Percentiles rank a stretch among this genome's conserved stretches.
Conservation (phyloP, 2,888 invertebrate genomes). For the Heteromurus nitidus region DNA sequence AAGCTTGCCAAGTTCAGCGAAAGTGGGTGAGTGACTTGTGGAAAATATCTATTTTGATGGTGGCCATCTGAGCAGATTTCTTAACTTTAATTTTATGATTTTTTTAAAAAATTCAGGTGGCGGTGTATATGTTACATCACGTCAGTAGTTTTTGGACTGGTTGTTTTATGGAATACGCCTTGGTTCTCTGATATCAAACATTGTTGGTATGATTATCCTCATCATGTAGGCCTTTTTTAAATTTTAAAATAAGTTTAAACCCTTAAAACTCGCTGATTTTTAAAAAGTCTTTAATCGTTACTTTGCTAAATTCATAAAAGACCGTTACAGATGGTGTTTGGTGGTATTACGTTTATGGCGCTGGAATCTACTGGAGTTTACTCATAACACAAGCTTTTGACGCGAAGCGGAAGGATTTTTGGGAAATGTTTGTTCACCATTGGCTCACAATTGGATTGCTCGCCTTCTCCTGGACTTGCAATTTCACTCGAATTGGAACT, state of each 20-base stretch:
- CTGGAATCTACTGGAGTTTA: slow-evolving; percentile 97
- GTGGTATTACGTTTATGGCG: slow-evolving; percentile 98
- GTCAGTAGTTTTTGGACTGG: slow-evolving; percentile 88
- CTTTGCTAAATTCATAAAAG: no score
- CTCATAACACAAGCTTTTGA: slow-evolving; percentile 95
- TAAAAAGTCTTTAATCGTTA: no score
- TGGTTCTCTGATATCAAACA: slow-evolving; percentile 95
- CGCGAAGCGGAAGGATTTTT: slow-evolving; percentile 94
- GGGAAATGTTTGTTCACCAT: slow-evolving; percentile 99
- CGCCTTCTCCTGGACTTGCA: slow-evolving; percentile 95
- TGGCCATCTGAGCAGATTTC: no score
- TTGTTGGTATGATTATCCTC: slow-evolving; percentile 88
- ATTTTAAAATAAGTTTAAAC: background rate
- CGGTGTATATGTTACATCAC: slow-evolving; percentile 88
- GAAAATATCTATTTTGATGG: no score
- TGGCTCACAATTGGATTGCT: slow-evolving; percentile 93
- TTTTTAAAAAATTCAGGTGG: no score
- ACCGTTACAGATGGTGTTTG: slow-evolving; percentile 87
- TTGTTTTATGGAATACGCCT: slow-evolving; percentile 90
- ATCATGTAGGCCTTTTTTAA: slow-evolving; percentile 81
- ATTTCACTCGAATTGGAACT: slow-evolving; percentile 93
- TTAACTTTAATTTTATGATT: no score
- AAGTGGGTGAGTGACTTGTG: slow-evolving; percentile 80
- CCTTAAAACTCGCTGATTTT: no score
- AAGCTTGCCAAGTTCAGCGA: slow-evolving; percentile 94